A percentile compares a stretch with the other conserved stretches of the same genome.
phyloP scores from a whole-genome alignment of 1,140 invertebrate genomes.

The Zaprionus kolodkinae region DNA sequence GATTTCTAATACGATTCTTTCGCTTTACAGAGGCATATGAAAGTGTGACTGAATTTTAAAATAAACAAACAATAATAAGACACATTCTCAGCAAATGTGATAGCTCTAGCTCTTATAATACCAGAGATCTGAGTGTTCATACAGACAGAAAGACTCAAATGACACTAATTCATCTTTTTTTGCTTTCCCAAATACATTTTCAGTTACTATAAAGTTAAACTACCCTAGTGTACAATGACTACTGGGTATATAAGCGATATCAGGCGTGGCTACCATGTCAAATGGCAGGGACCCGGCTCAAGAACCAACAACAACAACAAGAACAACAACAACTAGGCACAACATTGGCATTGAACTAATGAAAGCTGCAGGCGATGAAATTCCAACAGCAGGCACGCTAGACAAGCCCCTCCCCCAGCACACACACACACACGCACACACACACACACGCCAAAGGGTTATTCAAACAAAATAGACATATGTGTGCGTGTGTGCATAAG shows the following conservation, averaged over 20 bases:
- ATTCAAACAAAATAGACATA: conserved; percentile 7
- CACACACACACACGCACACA: not conserved
- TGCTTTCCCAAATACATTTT: too few relatives aligned
- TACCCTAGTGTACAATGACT: too few relatives aligned
- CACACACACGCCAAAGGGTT: conserved; percentile 32
- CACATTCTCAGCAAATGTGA: too few relatives aligned
- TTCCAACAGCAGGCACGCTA: conserved; percentile 8
- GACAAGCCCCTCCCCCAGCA: not conserved
- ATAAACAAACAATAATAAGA: too few relatives aligned
- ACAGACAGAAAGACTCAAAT: too few relatives aligned
- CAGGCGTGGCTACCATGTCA: conserved; percentile 24
- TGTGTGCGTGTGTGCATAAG: not conserved
- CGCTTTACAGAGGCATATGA: too few relatives aligned
- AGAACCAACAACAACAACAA: conserved; percentile 17
- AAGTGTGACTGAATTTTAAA: too few relatives aligned
- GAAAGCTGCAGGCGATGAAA: conserved; percentile 63
- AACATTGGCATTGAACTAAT: conserved; percentile 74
- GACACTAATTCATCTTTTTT: too few relatives aligned
- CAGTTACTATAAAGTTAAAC: too few relatives aligned
- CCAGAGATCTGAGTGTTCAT: too few relatives aligned
- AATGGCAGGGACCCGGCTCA: conserved; percentile 15
- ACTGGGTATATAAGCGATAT: not conserved
- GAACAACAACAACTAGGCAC: conserved; percentile 34
- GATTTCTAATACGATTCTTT: too few relatives aligned
- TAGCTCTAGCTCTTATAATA: too few relatives aligned